phyloP scores from a whole-genome alignment of 2,797 vertebrate genomes.

The Diplodus puntazzo region DNA sequence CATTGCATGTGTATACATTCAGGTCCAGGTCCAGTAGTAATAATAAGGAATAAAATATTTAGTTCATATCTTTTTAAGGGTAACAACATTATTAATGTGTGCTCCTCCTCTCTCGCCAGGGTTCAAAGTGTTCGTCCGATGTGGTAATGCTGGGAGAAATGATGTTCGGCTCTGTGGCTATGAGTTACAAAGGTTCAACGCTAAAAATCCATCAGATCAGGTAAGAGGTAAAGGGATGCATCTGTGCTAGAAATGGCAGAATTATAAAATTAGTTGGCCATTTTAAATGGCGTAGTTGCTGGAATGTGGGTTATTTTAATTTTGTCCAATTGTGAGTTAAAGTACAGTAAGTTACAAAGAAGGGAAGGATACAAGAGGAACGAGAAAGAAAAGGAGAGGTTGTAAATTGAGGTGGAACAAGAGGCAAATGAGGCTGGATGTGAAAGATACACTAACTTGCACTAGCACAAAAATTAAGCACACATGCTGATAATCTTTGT shows the following conservation, averaged over 20 bases:
- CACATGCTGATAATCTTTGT: slow-evolving; percentile 59
- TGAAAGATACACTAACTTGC: neutral
- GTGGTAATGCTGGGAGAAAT: slow-evolving; percentile 99
- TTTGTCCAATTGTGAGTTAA: neutral
- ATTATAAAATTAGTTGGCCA: neutral
- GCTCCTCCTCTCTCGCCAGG: slow-evolving; percentile 73
- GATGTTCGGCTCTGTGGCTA: slow-evolving; percentile 99
- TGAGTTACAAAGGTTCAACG: slow-evolving; percentile 99
- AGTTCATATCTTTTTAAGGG: neutral
- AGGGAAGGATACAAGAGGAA: neutral
- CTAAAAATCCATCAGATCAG: slow-evolving; percentile 99
- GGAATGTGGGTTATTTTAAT: neutral
- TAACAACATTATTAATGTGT: neutral
- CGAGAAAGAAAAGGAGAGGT: neutral
- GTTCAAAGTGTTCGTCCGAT: slow-evolving; percentile 93
- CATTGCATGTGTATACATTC: neutral
- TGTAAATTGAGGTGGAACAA: neutral
- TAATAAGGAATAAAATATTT: neutral
- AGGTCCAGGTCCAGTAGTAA: neutral
- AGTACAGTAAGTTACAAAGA: neutral
- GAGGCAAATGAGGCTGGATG: neutral
- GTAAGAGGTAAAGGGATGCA: slow-evolving; percentile 75
- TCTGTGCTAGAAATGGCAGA: neutral
- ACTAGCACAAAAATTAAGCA: slow-evolving; percentile 2
- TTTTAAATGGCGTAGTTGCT: neutral